phyloP scores from a whole-genome alignment of 2,113 vertebrate genomes.

The Rhizomys pruinosus region DNA sequence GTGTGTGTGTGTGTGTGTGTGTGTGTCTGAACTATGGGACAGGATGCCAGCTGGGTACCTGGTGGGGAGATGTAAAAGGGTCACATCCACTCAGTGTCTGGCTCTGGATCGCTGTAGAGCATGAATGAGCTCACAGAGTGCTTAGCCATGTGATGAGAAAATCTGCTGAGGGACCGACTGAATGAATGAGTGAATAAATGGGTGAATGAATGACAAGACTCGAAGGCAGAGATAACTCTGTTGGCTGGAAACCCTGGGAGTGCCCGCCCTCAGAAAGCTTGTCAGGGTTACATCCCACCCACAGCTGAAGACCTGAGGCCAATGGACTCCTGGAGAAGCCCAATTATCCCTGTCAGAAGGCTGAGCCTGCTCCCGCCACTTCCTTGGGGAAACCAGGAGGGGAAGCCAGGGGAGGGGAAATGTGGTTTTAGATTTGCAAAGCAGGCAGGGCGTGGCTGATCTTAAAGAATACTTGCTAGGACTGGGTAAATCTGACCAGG shows the following conservation, averaged over 20 bases:
- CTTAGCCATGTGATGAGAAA: neutral
- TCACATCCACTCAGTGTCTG: neutral
- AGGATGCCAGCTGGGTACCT: neutral
- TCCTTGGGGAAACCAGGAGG: conserved; percentile 14
- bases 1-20: neutral
- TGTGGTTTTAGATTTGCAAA: neutral
- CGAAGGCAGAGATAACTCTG: neutral
- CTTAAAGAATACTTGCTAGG: neutral
- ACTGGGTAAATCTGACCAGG: fast-evolving
- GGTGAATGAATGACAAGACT: neutral
- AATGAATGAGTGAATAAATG: neutral
- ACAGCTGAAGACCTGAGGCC: conserved; percentile 3
- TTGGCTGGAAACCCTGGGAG: neutral
- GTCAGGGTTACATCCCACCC: conserved; percentile 1
- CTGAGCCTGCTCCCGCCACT: neutral
- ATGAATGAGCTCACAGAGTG: neutral
- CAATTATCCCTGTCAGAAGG: neutral
- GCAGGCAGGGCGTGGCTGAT: neutral
- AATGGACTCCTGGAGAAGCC: neutral
- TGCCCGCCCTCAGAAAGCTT: neutral
- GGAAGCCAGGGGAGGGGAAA: neutral
- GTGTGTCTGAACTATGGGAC: neutral
- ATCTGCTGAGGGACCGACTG: neutral
- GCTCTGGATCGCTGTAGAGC: neutral
- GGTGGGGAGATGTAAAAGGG: neutral